Percentiles rank a stretch among this genome's conserved stretches.
phyloP scores from a whole-genome alignment of 2,113 vertebrate genomes.

The Phrynosoma platyrhinos region DNA sequence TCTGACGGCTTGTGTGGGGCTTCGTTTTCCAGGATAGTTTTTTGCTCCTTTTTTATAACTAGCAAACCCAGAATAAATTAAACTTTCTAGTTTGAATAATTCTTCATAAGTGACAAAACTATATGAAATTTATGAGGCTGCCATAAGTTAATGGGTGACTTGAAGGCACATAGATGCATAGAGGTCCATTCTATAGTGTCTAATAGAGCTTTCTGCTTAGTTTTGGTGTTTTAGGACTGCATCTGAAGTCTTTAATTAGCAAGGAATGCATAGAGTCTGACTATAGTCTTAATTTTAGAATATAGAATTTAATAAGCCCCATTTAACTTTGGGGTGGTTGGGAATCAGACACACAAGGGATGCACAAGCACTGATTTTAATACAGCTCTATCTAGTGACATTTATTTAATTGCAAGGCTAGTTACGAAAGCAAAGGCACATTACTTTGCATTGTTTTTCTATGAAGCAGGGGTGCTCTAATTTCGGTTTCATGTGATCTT shows the following conservation, averaged over 20 bases:
- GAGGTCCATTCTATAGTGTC: neutral
- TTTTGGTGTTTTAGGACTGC: neutral
- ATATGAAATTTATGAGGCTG: too few relatives aligned
- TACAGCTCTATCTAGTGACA: neutral
- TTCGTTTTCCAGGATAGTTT: neutral
- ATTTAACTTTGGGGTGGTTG: neutral
- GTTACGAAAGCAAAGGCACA: neutral
- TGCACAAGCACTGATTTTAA: neutral
- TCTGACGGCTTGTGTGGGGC: neutral
- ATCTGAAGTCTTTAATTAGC: neutral
- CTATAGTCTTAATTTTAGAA: neutral
- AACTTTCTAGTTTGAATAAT: neutral
- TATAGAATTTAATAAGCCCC: neutral
- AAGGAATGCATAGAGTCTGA: neutral
- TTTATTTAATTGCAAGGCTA: neutral
- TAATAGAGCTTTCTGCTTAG: neutral
- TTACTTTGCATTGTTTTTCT: neutral
- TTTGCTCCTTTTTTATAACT: neutral
- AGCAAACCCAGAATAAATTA: neutral
- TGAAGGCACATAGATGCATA: neutral
- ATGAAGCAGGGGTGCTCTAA: neutral
- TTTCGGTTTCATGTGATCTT: neutral
- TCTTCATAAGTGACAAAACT: neutral
- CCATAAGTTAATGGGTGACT: too few relatives aligned
- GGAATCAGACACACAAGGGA: too few relatives aligned